Base-by-base conservation (phyloP, 2,797 vertebrate species). In the Epinephelus coioides region DNA sequence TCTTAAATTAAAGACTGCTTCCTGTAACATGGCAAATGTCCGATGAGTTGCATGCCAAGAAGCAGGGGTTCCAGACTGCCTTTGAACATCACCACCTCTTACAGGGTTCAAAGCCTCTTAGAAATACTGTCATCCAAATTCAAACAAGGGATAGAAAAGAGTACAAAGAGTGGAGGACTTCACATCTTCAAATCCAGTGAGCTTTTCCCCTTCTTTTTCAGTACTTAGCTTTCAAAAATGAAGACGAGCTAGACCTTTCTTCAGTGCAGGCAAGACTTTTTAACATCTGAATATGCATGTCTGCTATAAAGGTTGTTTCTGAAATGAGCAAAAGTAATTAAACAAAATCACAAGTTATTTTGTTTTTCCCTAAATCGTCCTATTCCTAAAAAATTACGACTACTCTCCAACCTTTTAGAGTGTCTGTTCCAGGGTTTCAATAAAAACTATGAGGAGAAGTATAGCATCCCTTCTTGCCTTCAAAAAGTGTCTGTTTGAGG, bases 401-500 rank as follows among this genome's bases (percentile, higher is more conserved):
- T 21, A 23, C 40, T 57, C 25, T 76, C 25, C 17, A 83, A 70
- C 78, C 49, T 79, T 66, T 69, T 59, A 76, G 59, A 71, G 51
- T 5, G 8, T 62, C 68, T 77, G 46, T 64, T 82, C 19, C 51
- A n/a, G 69, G 57, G 56, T 81, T 89, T 85, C 59, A 79, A 60
- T 84, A 44, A 84, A 83, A 82, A 76, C 81, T 88, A 78, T 73
- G 34, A 74, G 57, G 74, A 66, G 69, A 57, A 66, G 34, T 76
- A 44, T 46, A 78, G 77, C 77, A 76, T 69, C 55, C 17, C 68
- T 70, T 68, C 23, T 64, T 79, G 47, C 56, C 73, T 65, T 68
- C 54, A 21, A 88, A 93, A 92, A 85, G 57, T 80, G 81, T 84
- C 61, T 91, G 78, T 90, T 77, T 86, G 73, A 86, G 79, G 83